Conservation (phyloP, 2,113 vertebrate species). For the Microcebus ravelobensis region DNA sequence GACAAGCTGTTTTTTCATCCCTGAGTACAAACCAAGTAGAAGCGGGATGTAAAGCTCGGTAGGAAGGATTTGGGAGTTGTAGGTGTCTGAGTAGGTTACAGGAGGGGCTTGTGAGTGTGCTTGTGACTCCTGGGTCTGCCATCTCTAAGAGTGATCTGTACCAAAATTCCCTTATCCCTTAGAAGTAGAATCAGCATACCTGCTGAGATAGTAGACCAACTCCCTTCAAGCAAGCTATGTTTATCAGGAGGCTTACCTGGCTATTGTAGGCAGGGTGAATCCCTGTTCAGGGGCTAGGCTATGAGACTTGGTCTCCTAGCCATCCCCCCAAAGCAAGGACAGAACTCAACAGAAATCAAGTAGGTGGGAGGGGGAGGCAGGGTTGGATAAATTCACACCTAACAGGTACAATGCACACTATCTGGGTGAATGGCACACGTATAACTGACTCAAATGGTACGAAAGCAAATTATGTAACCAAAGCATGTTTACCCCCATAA, state of each 20-base stretch:
- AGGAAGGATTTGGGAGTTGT: not conserved
- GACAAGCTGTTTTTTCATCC: constrained; percentile 11
- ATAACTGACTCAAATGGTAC: too few relatives aligned
- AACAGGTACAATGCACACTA: too few relatives aligned
- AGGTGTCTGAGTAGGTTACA: not conserved
- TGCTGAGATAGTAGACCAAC: not conserved
- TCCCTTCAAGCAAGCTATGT: not conserved
- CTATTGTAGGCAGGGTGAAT: not conserved
- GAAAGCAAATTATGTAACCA: too few relatives aligned
- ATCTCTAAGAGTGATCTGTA: not conserved
- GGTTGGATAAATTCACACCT: too few relatives aligned
- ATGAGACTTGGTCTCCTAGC: constrained; percentile 36
- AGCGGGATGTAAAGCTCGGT: not conserved
- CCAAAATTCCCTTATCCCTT: not conserved
- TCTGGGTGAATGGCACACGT: too few relatives aligned
- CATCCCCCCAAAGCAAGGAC: constrained; percentile 9
- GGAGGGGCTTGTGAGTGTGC: not conserved
- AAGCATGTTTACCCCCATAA: too few relatives aligned
- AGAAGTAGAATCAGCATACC: not conserved
- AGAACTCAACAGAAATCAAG: not conserved
- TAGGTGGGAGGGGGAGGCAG: too few relatives aligned
- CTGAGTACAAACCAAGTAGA: constrained; percentile 8
- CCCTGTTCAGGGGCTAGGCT: not conserved
- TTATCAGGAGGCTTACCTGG: not conserved
- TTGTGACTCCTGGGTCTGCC: not conserved